These are phyloP conservation scores for Eucidaris tribuloides DNA, from an alignment of 35 echinoderm and acorn worm species.

Conservation along the genomic window DNA sequence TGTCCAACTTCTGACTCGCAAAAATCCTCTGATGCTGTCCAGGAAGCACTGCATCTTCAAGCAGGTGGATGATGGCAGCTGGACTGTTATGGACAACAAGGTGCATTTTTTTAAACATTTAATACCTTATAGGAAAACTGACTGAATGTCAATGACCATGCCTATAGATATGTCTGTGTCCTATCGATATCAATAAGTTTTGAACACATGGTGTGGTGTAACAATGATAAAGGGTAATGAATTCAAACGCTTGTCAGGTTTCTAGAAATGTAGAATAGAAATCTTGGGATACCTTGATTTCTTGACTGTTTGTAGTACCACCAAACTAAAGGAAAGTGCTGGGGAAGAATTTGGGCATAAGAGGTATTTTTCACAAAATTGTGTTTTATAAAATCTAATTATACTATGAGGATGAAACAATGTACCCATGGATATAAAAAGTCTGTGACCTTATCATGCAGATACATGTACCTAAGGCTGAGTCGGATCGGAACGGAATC, in stretches of 20 bases:
- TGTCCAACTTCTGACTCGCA: conserved; percentile 72
- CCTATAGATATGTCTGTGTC: background rate
- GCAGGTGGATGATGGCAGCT: conserved; percentile 52
- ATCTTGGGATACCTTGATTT: too few species aligned
- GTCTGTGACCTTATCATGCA: too few species aligned
- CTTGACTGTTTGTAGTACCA: too few species aligned
- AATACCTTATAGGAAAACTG: background rate
- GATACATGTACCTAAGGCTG: too few species aligned
- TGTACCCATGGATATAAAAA: too few species aligned
- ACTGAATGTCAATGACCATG: background rate
- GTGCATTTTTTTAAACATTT: conserved; percentile 20
- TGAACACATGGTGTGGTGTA: background rate
- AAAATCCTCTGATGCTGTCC: conserved; percentile 79
- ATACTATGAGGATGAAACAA: too few species aligned
- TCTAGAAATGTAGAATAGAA: background rate
- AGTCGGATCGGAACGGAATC: too few species aligned
- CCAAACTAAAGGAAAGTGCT: too few species aligned
- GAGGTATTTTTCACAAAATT: too few species aligned
- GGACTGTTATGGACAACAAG: conserved; percentile 94
- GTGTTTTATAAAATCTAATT: too few species aligned
- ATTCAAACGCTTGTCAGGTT: background rate
- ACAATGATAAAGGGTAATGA: background rate
- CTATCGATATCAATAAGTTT: background rate
- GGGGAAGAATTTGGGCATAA: too few species aligned
- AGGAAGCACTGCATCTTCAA: conserved; percentile 94